Conservation (phyloP, 2,113 vertebrate genomes). For the Pedetes capensis region DNA sequence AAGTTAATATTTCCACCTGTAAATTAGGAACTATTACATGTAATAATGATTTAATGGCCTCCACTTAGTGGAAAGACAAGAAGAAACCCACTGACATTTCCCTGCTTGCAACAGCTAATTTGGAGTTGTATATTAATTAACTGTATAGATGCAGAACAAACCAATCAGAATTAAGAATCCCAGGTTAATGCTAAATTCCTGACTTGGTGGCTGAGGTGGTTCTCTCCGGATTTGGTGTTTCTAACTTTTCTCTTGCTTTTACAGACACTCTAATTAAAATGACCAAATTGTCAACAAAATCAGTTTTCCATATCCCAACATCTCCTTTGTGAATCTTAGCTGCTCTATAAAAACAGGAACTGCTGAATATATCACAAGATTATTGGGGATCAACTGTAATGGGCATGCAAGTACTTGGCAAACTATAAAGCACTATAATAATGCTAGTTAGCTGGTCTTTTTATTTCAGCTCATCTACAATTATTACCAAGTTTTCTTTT, state of each 20-base stretch:
- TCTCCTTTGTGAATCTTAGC: background rate
- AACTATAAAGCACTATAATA: background rate
- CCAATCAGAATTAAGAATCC: conserved; percentile 60
- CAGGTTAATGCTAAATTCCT: conserved; percentile 1
- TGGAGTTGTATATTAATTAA: conserved; percentile 71
- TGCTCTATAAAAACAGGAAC: conserved; percentile 16
- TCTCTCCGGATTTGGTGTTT: background rate
- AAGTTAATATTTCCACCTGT: conserved; percentile 66
- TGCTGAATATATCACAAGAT: background rate
- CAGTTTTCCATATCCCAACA: background rate
- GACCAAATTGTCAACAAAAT: background rate
- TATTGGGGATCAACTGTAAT: background rate
- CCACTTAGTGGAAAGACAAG: conserved; percentile 61
- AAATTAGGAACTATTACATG: conserved; percentile 70
- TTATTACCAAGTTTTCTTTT: background rate
- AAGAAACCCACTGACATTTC: conserved; percentile 65
- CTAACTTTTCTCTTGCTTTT: conserved; percentile 19
- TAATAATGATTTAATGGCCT: conserved; percentile 71
- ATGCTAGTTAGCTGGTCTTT: background rate
- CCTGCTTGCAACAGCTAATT: conserved; percentile 54
- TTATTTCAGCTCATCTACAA: background rate
- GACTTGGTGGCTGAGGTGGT: background rate
- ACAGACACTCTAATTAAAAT: background rate
- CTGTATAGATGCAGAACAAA: conserved; percentile 66
- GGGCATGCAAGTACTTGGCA: background rate